A percentile compares a stretch with the other conserved stretches of the same genome.
Evolutionary conservation across 2,113 vertebrate genomes (phyloP).

Genomic region (Dicerorhinus sumatrensis): DNA sequence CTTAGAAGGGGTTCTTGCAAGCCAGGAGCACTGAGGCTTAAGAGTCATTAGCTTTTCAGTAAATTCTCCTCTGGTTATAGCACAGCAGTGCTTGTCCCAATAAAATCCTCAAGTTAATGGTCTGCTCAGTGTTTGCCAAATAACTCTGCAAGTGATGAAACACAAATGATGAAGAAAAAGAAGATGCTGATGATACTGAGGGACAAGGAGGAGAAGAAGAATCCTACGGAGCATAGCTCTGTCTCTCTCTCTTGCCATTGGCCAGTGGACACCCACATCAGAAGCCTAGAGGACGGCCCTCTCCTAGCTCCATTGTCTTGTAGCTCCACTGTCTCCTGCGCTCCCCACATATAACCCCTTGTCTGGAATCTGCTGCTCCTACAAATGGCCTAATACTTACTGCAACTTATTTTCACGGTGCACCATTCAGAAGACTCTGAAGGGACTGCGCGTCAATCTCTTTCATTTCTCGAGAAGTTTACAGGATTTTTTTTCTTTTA

Average conservation of each 20-base stretch:
- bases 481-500: not conserved
- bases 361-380: not conserved
- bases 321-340: not conserved
- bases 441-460: not conserved
- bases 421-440: constrained; percentile 21
- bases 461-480: constrained; percentile 8
- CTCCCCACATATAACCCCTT: not conserved
- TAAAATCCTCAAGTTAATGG: not conserved
- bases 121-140: not conserved
- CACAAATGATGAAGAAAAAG: not conserved
- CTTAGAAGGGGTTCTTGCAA: not conserved
- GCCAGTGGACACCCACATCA: fast-evolving
- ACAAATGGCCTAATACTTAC: not conserved
- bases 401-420: not conserved
- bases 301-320: too few species aligned
- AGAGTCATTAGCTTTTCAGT: not conserved
- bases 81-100: not conserved
- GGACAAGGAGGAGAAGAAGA: not conserved
- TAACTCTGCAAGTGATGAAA: not conserved
- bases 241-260: not conserved
- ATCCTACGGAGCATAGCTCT: fast-evolving
- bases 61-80: not conserved
- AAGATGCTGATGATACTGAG: not conserved
- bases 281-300: not conserved
- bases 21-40: not conserved